These are phyloP conservation scores for Xiphophorus hellerii DNA, from an alignment of 2,113 vertebrate genomes.

Conservation along the genomic window DNA sequence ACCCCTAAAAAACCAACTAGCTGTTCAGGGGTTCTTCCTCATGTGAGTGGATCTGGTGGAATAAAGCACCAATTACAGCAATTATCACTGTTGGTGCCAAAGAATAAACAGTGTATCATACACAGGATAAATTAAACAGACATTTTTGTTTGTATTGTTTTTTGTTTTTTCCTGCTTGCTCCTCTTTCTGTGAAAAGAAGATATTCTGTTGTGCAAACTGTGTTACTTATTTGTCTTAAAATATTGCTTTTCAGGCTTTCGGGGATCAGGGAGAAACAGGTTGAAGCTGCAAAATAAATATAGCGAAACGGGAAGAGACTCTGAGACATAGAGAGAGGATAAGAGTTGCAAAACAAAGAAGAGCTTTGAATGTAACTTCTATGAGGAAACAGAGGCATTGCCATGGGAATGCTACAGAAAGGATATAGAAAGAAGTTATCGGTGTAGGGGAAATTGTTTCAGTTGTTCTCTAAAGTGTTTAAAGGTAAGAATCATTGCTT, in stretches of 20 bases:
- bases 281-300: not conserved
- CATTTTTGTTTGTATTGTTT: conserved; percentile 23
- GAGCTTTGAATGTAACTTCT: conserved; percentile 8
- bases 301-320: conserved; percentile 16
- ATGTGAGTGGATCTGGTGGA: conserved; percentile 19
- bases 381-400: conserved; percentile 13
- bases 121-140: conserved; percentile 28
- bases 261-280: conserved; percentile 4
- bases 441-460: conserved; percentile 24
- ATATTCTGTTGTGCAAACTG: conserved; percentile 17
- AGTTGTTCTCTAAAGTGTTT: conserved; percentile 18
- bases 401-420: conserved; percentile 26
- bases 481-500: conserved; percentile 29
- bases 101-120: conserved; percentile 33
- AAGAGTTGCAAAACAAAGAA: conserved; percentile 22
- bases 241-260: conserved; percentile 15
- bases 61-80: conserved; percentile 40
- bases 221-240: conserved; percentile 23
- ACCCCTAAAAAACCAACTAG: not conserved
- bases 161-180: not conserved
- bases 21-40: conserved; percentile 9
- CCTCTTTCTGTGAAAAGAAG: conserved; percentile 8
- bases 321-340: conserved; percentile 3
- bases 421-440: conserved; percentile 15
- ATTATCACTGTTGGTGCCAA: conserved; percentile 30